These are phyloP conservation scores for Muscina levida DNA, from an alignment of 2,888 invertebrate genomes.

Conservation along the genomic window DNA sequence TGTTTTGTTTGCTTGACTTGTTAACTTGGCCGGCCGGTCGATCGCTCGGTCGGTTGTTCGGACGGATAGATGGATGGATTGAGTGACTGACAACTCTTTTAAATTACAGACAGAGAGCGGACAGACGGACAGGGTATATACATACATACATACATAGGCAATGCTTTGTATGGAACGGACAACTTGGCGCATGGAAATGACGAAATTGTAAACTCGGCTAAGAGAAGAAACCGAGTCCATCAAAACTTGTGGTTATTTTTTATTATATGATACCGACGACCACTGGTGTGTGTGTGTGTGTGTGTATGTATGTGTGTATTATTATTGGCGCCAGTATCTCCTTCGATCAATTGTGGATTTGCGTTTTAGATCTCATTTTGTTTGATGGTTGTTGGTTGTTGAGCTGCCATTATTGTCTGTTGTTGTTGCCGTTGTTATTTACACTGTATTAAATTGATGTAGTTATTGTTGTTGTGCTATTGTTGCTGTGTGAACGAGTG, in stretches of 20 bases:
- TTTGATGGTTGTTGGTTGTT: slow-evolving; percentile 21
- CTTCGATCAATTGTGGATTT: slow-evolving; percentile 60
- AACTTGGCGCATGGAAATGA: slow-evolving; percentile 36
- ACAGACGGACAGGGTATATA: not conserved
- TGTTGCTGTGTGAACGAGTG: slow-evolving; percentile 40
- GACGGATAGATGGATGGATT: slow-evolving; percentile 48
- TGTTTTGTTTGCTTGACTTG: slow-evolving; percentile 40
- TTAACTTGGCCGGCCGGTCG: slow-evolving; percentile 13
- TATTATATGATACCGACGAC: slow-evolving; percentile 15
- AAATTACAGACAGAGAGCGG: slow-evolving; percentile 43
- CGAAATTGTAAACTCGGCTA: slow-evolving; percentile 50
- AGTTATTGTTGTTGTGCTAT: slow-evolving; percentile 36
- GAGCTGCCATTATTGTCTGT: no score
- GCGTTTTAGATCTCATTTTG: slow-evolving; percentile 46
- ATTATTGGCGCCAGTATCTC: slow-evolving; percentile 60
- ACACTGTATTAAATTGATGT: slow-evolving; percentile 42
- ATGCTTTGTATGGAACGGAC: no score
- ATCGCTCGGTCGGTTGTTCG: slow-evolving; percentile 24
- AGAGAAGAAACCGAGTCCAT: slow-evolving; percentile 9
- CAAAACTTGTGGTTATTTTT: slow-evolving; percentile 46
- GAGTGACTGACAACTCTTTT: slow-evolving; percentile 65
- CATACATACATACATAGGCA: slow-evolving; percentile 1
- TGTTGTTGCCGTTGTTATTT: slow-evolving; percentile 23
- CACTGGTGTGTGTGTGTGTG: not conserved
- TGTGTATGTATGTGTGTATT: slow-evolving; percentile 10